A percentile compares a stretch with the other conserved stretches of the same genome.
These are phyloP conservation scores for Hydrozoanthus gracilis DNA, from an alignment of 92 coral and sea anemone genomes.

Conservation along the genomic window DNA sequence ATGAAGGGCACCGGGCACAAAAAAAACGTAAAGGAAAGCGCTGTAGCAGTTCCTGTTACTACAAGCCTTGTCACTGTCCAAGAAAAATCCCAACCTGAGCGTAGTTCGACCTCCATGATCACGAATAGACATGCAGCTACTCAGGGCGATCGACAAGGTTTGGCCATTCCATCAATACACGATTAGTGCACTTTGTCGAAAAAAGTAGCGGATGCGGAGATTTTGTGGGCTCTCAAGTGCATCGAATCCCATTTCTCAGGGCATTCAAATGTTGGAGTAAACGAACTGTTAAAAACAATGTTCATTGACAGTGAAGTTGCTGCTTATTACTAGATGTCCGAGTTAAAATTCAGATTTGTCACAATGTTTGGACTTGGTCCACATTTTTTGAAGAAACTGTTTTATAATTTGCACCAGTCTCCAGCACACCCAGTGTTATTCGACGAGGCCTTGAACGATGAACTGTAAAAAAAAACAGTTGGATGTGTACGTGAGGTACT, in stretches of 20 bases:
- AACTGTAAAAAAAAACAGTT: conserved; percentile 65
- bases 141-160: conserved; percentile 7
- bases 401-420: conserved; percentile 43
- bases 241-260: conserved; percentile 64
- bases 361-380: conserved; percentile 72
- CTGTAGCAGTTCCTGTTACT: not conserved
- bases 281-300: conserved; percentile 57
- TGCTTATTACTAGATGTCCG: conserved; percentile 59
- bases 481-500: conserved; percentile 61
- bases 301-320: conserved; percentile 74
- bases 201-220: conserved; percentile 68
- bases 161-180: conserved; percentile 35
- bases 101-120: conserved; percentile 14
- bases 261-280: conserved; percentile 60
- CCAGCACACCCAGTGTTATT: conserved; percentile 61
- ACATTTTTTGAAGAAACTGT: conserved; percentile 55
- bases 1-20: conserved; percentile 55
- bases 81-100: not conserved
- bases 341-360: conserved; percentile 59
- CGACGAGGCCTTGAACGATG: conserved; percentile 63
- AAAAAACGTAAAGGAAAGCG: conserved; percentile 33
- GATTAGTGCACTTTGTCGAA: conserved; percentile 56
- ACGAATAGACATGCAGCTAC: conserved; percentile 16
- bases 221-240: conserved; percentile 23
- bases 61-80: not conserved